phyloP scores from a whole-genome alignment of 2,797 vertebrate species.

The Sebastes matsubarae region DNA sequence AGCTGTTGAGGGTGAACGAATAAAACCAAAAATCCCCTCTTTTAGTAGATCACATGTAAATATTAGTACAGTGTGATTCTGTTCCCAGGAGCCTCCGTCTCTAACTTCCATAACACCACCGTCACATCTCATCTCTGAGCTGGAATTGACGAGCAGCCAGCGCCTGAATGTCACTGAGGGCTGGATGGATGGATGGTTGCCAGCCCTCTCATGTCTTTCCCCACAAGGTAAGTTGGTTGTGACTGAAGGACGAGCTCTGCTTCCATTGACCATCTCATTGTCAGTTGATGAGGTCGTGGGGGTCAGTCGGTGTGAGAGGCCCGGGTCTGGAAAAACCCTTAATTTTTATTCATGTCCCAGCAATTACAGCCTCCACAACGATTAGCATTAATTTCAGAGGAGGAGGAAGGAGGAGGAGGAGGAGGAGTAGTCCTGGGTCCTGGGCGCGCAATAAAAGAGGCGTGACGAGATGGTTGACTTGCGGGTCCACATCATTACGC shows the following conservation, averaged over 20 bases:
- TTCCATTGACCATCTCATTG: background rate
- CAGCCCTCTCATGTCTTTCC: conserved; percentile 10
- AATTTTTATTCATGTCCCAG: conserved; percentile 48
- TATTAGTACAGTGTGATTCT: background rate
- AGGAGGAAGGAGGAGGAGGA: background rate
- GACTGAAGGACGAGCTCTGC: conserved; percentile 10
- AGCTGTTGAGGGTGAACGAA: background rate
- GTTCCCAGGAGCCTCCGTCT: background rate
- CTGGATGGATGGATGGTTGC: background rate
- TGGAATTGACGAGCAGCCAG: conserved; percentile 32
- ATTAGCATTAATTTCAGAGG: conserved; percentile 51
- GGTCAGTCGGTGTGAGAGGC: conserved; percentile 34
- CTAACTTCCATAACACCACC: background rate
- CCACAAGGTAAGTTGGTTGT: conserved; percentile 20
- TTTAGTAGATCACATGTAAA: background rate
- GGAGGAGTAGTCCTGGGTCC: background rate
- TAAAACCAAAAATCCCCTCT: background rate
- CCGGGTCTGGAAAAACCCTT: conserved; percentile 13
- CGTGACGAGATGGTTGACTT: conserved; percentile 55
- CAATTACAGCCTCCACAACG: conserved; percentile 42
- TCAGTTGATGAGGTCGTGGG: conserved; percentile 20
- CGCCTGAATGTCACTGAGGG: conserved; percentile 43
- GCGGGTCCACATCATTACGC: conserved; percentile 54
- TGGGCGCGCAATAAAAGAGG: conserved; percentile 42
- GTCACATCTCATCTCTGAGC: background rate